A percentile compares a stretch with the other conserved stretches of the same genome.
phyloP scores from a whole-genome alignment of 2,888 invertebrate species.

The Zygaena filipendulae region DNA sequence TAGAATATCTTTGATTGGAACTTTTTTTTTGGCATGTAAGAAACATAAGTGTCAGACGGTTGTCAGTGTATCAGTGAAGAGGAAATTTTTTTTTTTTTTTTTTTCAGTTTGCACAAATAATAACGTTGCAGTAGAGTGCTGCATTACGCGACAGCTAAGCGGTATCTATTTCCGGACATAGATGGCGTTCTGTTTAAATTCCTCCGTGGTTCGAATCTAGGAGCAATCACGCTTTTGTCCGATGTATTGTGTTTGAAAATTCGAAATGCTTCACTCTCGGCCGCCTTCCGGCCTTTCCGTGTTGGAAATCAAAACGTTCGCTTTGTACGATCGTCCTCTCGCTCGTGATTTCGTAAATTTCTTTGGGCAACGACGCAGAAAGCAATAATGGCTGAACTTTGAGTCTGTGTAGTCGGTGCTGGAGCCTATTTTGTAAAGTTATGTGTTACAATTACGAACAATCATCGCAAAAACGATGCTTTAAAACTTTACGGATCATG shows the following conservation, averaged over 20 bases:
- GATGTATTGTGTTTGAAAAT: constrained; percentile 30
- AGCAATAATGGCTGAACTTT: constrained; percentile 39
- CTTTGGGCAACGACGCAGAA: constrained; percentile 42
- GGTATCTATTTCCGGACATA: constrained; percentile 58
- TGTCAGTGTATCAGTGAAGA: too few species aligned
- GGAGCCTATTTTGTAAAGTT: constrained; percentile 6
- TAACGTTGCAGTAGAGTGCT: constrained; percentile 3
- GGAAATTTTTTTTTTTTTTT: too few species aligned
- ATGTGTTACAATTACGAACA: too few species aligned
- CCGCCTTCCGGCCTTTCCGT: constrained; percentile 43
- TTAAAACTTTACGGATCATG: too few species aligned
- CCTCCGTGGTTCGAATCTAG: constrained; percentile 27
- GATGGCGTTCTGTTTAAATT: constrained; percentile 39
- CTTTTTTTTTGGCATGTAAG: too few species aligned
- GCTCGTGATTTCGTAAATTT: constrained; percentile 37
- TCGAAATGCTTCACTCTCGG: constrained; percentile 23
- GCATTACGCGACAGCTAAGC: constrained; percentile 37
- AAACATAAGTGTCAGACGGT: too few species aligned
- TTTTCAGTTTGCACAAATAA: constrained; percentile 1
- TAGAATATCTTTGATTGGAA: too few species aligned
- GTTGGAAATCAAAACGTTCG: constrained; percentile 21
- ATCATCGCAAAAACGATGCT: too few species aligned
- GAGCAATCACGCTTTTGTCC: constrained; percentile 35
- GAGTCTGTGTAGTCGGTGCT: constrained; percentile 14
- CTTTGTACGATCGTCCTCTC: constrained; percentile 28